Percentiles rank a stretch among this genome's conserved stretches.
Conservation (phyloP, 2,888 invertebrate species). For the Agrilus biguttatus region DNA sequence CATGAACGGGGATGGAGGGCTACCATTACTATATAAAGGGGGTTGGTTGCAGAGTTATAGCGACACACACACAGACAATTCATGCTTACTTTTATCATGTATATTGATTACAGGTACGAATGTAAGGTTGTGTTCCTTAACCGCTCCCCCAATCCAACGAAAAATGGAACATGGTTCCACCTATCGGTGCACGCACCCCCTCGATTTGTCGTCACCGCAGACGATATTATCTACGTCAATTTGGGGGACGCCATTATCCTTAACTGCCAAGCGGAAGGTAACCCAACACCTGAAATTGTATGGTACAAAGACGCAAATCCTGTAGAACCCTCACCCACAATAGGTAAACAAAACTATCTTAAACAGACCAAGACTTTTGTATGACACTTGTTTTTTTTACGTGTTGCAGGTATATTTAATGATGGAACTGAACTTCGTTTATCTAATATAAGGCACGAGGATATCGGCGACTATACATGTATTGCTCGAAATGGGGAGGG, state of each 20-base stretch:
- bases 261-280: slow-evolving; percentile 92
- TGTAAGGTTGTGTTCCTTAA: slow-evolving; percentile 82
- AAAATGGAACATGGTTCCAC: slow-evolving; percentile 96
- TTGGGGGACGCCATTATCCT: slow-evolving; percentile 91
- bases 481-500: slow-evolving; percentile 93
- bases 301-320: slow-evolving; percentile 94
- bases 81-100: no score
- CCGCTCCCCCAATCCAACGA: slow-evolving; percentile 80
- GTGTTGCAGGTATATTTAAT: slow-evolving; percentile 61
- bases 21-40: no score
- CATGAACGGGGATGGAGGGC: no score
- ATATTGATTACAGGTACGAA: slow-evolving; percentile 30
- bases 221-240: slow-evolving; percentile 93
- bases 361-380: not conserved
- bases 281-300: slow-evolving; percentile 86
- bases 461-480: slow-evolving; percentile 94
- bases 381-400: not conserved
- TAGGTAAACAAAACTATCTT: slow-evolving; percentile 30
- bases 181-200: slow-evolving; percentile 95
- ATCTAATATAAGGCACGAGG: slow-evolving; percentile 81
- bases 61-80: no score
- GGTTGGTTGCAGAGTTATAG: no score
- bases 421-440: slow-evolving; percentile 89
- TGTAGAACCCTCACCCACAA: slow-evolving; percentile 75
- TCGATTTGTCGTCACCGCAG: slow-evolving; percentile 86